Conservation (phyloP, 1,140 invertebrate species). For the Nebria ingens region DNA sequence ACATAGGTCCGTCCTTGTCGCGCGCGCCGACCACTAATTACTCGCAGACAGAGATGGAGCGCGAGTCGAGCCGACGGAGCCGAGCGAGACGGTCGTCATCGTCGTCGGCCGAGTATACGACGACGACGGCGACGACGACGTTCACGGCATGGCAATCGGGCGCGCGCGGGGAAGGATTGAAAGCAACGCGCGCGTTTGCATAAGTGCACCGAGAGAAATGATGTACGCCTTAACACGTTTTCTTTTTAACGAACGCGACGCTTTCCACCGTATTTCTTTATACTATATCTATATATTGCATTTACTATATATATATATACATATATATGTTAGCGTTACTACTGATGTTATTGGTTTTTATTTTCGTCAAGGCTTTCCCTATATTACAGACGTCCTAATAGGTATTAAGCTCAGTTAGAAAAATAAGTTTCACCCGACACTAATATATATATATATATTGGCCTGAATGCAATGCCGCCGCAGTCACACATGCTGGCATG, state of each 20-base stretch:
- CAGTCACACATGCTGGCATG: too few relatives aligned
- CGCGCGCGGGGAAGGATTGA: not conserved
- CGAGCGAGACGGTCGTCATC: not conserved
- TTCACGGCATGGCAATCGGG: not conserved
- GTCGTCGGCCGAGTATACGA: not conserved
- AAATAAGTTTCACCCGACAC: too few relatives aligned
- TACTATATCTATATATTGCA: too few relatives aligned
- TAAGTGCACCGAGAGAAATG: conserved; percentile 33
- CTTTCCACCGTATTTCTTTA: not conserved
- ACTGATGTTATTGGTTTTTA: too few relatives aligned
- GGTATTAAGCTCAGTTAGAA: too few relatives aligned
- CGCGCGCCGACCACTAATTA: conserved; percentile 32
- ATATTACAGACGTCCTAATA: too few relatives aligned
- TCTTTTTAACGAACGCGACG: not conserved
- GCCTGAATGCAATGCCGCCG: too few relatives aligned
- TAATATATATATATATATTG: too few relatives aligned
- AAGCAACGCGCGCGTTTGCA: conserved; percentile 26
- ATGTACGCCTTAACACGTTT: conserved; percentile 20
- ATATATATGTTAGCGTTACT: too few relatives aligned
- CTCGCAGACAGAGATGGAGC: conserved; percentile 23
- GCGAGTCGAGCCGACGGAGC: not conserved
- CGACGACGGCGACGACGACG: not conserved
- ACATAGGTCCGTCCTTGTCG: conserved; percentile 14
- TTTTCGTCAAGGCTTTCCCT: too few relatives aligned
- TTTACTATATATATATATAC: too few relatives aligned